Base-by-base conservation (phyloP, 2,797 vertebrate genomes). In the Uromys caudimaculatus region DNA sequence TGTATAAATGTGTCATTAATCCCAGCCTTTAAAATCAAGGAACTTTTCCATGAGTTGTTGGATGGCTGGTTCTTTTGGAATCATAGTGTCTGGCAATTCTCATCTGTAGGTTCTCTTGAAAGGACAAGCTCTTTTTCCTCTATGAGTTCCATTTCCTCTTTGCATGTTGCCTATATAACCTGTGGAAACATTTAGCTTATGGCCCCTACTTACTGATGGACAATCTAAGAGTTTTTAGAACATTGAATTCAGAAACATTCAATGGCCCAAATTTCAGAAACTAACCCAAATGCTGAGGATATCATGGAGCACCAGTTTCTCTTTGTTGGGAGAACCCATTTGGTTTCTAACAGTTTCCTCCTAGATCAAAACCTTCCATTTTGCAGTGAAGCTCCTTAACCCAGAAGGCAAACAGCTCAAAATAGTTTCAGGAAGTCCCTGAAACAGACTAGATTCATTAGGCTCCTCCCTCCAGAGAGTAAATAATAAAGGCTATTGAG, bases 71-170 rank as follows among this genome's bases (percentile, higher is more conserved):
- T 54, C 27, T 75, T 62, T 47, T 83, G n/a, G 16, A 62, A 78
- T 73, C n/a, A 58, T 23, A 17, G 23, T 60, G 67, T 69, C 47
- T 60, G 50, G 47, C 16, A 84, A 0, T 3, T 23, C 27, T 17
- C 44, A 16, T 0, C 0, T 1, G 24, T 35, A 1, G 12, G 41
- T 10, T 24, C 11, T 69, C 6, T 3, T 16, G 54, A 35, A 62
- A 7, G 27, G 24, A 12, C 0, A 0, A n/a, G 58, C 16, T 0
- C 50, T 23, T 13, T 14, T 19, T 23, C 0, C 0, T 7, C 0
- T 27, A 16, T 24, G 2, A 4, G 23, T 4, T 17, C 19, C 2
- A 0, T 0, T 1, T 27, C 2, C 32, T 27, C 60, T 7, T 93
- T n/a, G 0, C 6, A 21, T 67, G 35, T 54, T 13, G 27, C 41